These are phyloP conservation scores for Gobio occitaniae DNA, from an alignment of 2,797 vertebrate genomes.

Conservation along the genomic window DNA sequence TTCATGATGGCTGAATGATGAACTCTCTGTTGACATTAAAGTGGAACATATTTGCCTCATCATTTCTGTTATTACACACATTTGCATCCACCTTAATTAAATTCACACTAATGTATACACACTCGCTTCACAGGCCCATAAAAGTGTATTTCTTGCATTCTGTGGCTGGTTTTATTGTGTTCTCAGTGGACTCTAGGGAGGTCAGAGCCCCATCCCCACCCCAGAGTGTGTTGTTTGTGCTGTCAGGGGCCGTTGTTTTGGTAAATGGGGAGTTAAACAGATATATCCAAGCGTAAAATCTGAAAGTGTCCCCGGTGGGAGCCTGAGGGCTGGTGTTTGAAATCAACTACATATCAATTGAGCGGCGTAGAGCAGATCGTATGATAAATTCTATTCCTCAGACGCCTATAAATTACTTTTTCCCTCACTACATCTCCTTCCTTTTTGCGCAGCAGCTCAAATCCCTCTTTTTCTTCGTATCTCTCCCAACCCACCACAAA, in stretches of 20 bases:
- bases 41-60: slow-evolving; percentile 39
- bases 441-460: slow-evolving; percentile 25
- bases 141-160: slow-evolving; percentile 65
- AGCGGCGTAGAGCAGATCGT: slow-evolving; percentile 86
- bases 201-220: slow-evolving; percentile 47
- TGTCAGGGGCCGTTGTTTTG: slow-evolving; percentile 92
- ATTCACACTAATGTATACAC: slow-evolving; percentile 54
- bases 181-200: slow-evolving; percentile 64
- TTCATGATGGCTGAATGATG: slow-evolving; percentile 2
- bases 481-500: slow-evolving; percentile 74
- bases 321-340: slow-evolving; percentile 92
- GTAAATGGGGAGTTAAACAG: slow-evolving; percentile 99
- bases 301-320: slow-evolving; percentile 96
- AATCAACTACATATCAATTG: slow-evolving; percentile 99
- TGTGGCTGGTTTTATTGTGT: slow-evolving; percentile 71
- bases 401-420: slow-evolving; percentile 94
- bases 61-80: slow-evolving; percentile 53
- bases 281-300: slow-evolving; percentile 99
- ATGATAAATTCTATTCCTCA: slow-evolving; percentile 92
- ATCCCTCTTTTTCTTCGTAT: slow-evolving; percentile 34
- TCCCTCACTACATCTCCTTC: slow-evolving; percentile 67
- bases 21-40: slow-evolving; percentile 36
- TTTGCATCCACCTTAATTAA: slow-evolving; percentile 55
- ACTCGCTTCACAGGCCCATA: slow-evolving; percentile 53
- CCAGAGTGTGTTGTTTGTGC: slow-evolving; percentile 82